Evolutionary conservation across 2,888 invertebrate species (phyloP).

Genomic region (Megastigmus dorsalis): DNA sequence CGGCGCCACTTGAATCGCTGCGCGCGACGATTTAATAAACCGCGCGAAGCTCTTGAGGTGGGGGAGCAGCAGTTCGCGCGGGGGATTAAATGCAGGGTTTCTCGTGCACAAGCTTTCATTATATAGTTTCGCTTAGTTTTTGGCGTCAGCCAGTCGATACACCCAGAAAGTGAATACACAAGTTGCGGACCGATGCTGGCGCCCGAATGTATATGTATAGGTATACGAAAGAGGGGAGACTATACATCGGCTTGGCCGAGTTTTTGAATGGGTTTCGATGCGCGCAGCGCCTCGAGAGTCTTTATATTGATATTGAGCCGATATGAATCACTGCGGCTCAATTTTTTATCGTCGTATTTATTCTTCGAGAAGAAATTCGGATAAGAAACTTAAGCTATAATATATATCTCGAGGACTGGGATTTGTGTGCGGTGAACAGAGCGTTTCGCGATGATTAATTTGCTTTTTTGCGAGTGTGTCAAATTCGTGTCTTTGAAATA

Average conservation of each 20-base stretch:
- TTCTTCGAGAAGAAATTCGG: too few species aligned
- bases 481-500: too few species aligned
- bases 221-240: background rate
- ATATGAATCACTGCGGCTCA: background rate
- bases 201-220: too few species aligned
- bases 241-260: background rate
- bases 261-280: background rate
- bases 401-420: too few species aligned
- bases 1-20: background rate
- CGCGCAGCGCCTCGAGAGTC: too few species aligned
- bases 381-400: too few species aligned
- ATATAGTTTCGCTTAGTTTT: slow-evolving; percentile 32
- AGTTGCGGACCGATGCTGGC: too few species aligned
- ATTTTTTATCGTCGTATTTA: too few species aligned
- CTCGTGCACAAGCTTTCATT: slow-evolving; percentile 36
- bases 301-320: background rate
- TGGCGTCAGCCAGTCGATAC: background rate
- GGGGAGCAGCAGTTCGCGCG: background rate
- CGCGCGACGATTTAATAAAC: slow-evolving; percentile 39
- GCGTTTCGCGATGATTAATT: too few species aligned
- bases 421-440: too few species aligned
- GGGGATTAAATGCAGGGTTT: background rate
- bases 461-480: too few species aligned
- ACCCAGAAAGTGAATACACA: too few species aligned
- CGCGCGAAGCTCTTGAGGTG: slow-evolving; percentile 17